These are phyloP conservation scores for Nymphalis io DNA, from an alignment of 1,140 invertebrate species.

Conservation along the genomic window DNA sequence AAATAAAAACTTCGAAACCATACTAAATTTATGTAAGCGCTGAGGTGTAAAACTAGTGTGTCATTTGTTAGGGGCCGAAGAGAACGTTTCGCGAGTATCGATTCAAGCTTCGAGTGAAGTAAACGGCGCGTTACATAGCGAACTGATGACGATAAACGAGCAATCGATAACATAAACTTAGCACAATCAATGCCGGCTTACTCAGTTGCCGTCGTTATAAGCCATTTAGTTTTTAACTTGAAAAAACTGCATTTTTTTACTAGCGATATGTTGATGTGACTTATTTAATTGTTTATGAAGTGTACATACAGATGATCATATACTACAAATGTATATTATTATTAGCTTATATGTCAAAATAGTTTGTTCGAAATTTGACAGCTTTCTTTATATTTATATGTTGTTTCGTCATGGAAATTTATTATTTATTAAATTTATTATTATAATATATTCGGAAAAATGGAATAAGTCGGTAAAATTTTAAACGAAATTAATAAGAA, in stretches of 20 bases:
- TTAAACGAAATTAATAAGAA: too few species aligned
- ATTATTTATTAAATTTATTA: too few species aligned
- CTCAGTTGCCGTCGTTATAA: neutral
- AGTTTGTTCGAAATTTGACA: too few species aligned
- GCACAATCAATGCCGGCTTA: constrained; percentile 24
- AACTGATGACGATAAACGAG: constrained; percentile 42
- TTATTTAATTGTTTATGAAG: neutral
- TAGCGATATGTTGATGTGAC: neutral
- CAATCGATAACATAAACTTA: constrained; percentile 44
- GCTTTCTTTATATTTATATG: too few species aligned
- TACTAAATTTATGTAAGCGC: neutral
- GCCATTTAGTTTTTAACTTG: neutral
- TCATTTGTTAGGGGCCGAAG: constrained; percentile 14
- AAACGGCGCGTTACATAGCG: constrained; percentile 34
- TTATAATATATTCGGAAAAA: too few species aligned
- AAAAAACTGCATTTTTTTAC: neutral
- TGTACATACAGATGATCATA: too few species aligned
- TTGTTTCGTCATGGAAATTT: too few species aligned
- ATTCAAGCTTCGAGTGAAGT: constrained; percentile 28
- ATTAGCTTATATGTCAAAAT: too few species aligned
- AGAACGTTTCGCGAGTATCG: constrained; percentile 26
- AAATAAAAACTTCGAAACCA: neutral
- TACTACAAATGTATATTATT: too few species aligned
- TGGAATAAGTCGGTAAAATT: too few species aligned
- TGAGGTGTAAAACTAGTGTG: constrained; percentile 5